Percentiles rank a stretch among this genome's conserved stretches.
Evolutionary conservation across 2,797 vertebrate genomes (phyloP).

Genomic region (Thunnus albacares): DNA sequence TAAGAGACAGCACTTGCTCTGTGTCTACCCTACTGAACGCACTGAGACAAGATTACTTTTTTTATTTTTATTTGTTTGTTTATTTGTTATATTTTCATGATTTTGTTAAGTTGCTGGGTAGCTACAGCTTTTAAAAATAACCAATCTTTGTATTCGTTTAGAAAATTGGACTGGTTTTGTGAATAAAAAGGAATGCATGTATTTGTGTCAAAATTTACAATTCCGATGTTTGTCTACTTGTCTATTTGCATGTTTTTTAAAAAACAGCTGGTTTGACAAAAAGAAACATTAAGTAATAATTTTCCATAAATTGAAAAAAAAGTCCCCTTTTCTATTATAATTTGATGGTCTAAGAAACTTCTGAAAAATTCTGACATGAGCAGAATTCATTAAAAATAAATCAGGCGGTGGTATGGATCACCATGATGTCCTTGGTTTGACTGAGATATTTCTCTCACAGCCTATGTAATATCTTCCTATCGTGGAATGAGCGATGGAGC

Average conservation of each 20-base stretch:
- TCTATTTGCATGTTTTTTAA: conserved; percentile 84
- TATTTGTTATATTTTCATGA: conserved; percentile 79
- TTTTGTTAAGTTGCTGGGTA: conserved; percentile 86
- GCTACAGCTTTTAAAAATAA: conserved; percentile 90
- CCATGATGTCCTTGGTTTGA: conserved; percentile 67
- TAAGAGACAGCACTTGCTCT: conserved; percentile 87
- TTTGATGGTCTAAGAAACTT: conserved; percentile 65
- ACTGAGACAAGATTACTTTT: conserved; percentile 84
- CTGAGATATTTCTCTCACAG: conserved; percentile 59
- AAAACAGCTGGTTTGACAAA: conserved; percentile 68
- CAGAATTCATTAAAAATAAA: conserved; percentile 73
- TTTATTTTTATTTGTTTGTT: conserved; percentile 60
- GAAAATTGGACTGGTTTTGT: conserved; percentile 99
- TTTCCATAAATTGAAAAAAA: conserved; percentile 63
- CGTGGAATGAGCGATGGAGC: conserved; percentile 64
- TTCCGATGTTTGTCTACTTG: conserved; percentile 85
- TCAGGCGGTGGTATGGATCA: conserved; percentile 61
- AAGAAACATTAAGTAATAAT: conserved; percentile 61
- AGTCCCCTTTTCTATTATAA: conserved; percentile 69
- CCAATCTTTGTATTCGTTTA: conserved; percentile 99
- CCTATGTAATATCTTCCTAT: conserved; percentile 60
- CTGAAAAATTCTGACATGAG: conserved; percentile 44
- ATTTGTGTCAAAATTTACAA: conserved; percentile 91
- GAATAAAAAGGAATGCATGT: conserved; percentile 99
- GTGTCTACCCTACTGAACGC: conserved; percentile 86